Evolutionary conservation across 2,113 vertebrate species (phyloP), one percentile per base, ranked within the genome.

Genomic region (Rissa tridactyla): DNA sequence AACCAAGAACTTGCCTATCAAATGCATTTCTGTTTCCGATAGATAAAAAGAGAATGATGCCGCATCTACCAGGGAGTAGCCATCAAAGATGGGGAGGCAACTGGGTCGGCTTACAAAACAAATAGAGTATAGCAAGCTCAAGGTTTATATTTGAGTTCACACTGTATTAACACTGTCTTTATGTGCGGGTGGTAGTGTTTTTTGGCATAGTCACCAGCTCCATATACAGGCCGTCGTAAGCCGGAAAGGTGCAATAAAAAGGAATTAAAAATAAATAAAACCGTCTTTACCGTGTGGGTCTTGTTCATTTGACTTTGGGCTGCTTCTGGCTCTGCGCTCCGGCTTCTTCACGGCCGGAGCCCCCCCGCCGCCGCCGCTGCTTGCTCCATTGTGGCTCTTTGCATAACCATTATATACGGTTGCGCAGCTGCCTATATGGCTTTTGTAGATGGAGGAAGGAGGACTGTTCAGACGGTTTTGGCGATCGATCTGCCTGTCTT

Each of bases 401-500:
- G 98, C 98, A 2, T 99, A 99, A 72, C 99, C 99, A 1, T 99
- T 99, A 97, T 99, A 99, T 3, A 98, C 97, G 1, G 98, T 95
- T 0, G 98, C 97, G 51, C 98, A 98, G 92, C 92, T 98, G 96
- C 95, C 97, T 44, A 98, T 91, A 71, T 98, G 98, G 98, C 96
- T 98, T 96, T 99, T 99, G 94, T 99, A 99, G 94, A 99, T 96
- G 60, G 98, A 98, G 32, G 99, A 98, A 58, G 99, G 99, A 27
- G 99, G 99, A 58, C 99, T 99, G 90, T 99, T 99, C 42, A 99
- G 98, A 25, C 99, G 98, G 97, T 99, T 99, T 90, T 99, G 99
- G 60, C 99, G 98, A 95, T 99, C 99, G 3, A 99, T 98, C 97
- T 99, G 99, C 95, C 99, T 98, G 87, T 99, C 99, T 90, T 99